A percentile compares a stretch with the other conserved stretches of the same genome.
Conservation (phyloP, 2,888 invertebrate genomes). For the Copidosoma aretas region DNA sequence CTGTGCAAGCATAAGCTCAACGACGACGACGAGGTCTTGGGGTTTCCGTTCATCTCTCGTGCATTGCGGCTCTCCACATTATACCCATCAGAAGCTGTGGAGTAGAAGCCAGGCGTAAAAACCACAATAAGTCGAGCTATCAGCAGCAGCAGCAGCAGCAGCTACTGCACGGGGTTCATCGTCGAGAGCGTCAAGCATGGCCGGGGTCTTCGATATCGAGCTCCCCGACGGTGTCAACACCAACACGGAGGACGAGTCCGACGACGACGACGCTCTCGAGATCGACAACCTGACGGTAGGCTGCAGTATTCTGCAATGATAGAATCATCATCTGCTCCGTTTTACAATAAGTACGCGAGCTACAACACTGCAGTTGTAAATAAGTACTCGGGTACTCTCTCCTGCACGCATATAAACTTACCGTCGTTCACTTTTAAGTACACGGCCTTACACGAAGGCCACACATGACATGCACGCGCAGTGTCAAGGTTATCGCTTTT, state of each 20-base stretch:
- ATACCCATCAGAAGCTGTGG: too few species aligned
- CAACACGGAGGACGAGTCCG: conserved; percentile 76
- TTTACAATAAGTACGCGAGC: too few species aligned
- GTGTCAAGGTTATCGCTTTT: conserved; percentile 16
- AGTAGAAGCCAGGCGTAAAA: too few species aligned
- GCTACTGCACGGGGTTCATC: neutral
- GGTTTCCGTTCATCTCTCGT: too few species aligned
- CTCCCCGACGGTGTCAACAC: conserved; percentile 75
- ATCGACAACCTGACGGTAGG: conserved; percentile 75
- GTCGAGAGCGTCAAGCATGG: conserved; percentile 69
- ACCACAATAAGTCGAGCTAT: too few species aligned
- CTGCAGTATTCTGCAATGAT: neutral
- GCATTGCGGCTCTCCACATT: too few species aligned
- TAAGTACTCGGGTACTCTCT: too few species aligned
- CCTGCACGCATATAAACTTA: too few species aligned
- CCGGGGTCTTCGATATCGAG: conserved; percentile 93
- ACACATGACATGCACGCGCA: neutral
- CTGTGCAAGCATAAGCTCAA: too few species aligned
- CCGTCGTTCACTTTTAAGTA: too few species aligned
- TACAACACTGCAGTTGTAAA: too few species aligned
- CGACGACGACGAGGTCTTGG: too few species aligned
- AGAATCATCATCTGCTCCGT: neutral
- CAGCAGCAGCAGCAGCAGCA: neutral
- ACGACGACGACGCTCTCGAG: conserved; percentile 85
- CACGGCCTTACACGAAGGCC: neutral